Evolutionary conservation across 2,113 vertebrate genomes (phyloP).

Genomic region (Scolopax mira): DNA sequence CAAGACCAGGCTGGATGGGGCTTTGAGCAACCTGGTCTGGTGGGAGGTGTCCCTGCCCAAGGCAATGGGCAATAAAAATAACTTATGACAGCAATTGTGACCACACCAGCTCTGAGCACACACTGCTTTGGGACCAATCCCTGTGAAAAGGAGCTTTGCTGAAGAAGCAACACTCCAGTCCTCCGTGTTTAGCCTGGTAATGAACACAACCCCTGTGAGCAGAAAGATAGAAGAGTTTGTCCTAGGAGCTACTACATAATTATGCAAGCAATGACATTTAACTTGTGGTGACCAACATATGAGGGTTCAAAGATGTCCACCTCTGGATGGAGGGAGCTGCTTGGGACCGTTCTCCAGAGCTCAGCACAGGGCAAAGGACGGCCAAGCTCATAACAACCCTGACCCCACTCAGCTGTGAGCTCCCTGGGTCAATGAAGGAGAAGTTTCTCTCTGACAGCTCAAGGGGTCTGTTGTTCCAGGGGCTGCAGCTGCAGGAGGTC

Average conservation of each 20-base stretch:
- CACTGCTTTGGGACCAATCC: neutral
- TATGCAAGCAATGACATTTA: rapidly evolving
- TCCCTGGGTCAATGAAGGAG: neutral
- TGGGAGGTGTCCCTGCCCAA: too few species aligned
- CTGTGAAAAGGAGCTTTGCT: rapidly evolving
- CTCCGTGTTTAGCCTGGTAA: neutral
- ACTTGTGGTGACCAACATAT: rapidly evolving
- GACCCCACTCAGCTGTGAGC: neutral
- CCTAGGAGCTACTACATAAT: neutral
- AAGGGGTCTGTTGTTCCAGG: neutral
- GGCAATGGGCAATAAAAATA: neutral
- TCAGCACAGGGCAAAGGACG: neutral
- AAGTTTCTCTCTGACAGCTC: neutral
- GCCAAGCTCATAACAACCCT: rapidly evolving
- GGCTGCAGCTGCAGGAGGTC: neutral
- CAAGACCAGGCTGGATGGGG: too few species aligned
- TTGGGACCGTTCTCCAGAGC: rapidly evolving
- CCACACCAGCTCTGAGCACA: neutral
- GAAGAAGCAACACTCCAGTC: neutral
- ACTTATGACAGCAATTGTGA: neutral
- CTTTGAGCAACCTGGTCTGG: too few species aligned
- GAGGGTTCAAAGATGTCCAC: neutral
- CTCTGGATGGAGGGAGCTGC: neutral
- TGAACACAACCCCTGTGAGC: rapidly evolving
- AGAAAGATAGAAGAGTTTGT: rapidly evolving